Conservation (phyloP, 2,113 vertebrate species). For the Gavia stellata region DNA sequence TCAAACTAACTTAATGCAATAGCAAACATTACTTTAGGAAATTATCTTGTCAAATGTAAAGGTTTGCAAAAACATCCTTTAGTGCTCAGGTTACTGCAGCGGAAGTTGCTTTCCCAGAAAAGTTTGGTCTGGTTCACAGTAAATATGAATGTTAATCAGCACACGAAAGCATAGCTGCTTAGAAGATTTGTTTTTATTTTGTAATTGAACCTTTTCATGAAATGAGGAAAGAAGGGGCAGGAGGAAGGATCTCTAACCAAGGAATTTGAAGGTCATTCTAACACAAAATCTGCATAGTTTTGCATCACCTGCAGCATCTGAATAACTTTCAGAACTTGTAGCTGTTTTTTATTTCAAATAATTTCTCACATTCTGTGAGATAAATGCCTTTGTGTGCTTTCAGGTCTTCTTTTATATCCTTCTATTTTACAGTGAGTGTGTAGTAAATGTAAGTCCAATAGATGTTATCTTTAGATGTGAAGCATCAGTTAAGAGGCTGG, state of each 20-base stretch:
- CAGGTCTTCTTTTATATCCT: not conserved
- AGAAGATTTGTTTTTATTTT: not conserved
- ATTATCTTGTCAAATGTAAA: not conserved
- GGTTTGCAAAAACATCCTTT: not conserved
- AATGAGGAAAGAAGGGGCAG: not conserved
- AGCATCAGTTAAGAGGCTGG: not conserved
- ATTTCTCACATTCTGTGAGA: not conserved
- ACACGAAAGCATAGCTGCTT: not conserved
- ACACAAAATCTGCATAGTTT: not conserved
- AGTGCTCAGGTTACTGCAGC: not conserved
- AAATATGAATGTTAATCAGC: not conserved
- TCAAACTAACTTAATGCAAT: not conserved
- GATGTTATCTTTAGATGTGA: not conserved
- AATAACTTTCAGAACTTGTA: not conserved
- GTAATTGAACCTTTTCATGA: not conserved
- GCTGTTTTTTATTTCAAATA: not conserved
- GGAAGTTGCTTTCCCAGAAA: not conserved
- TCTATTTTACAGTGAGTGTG: not conserved
- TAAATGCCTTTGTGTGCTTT: not conserved
- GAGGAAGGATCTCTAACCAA: not conserved
- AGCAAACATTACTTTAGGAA: not conserved
- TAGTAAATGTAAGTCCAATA: not conserved
- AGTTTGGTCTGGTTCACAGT: not conserved
- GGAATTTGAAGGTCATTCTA: not conserved
- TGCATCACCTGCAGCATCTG: not conserved